Percentiles rank a stretch among this genome's conserved stretches.
Evolutionary conservation across 2,113 vertebrate genomes (phyloP).

Genomic region (Pterocles orientalis): DNA sequence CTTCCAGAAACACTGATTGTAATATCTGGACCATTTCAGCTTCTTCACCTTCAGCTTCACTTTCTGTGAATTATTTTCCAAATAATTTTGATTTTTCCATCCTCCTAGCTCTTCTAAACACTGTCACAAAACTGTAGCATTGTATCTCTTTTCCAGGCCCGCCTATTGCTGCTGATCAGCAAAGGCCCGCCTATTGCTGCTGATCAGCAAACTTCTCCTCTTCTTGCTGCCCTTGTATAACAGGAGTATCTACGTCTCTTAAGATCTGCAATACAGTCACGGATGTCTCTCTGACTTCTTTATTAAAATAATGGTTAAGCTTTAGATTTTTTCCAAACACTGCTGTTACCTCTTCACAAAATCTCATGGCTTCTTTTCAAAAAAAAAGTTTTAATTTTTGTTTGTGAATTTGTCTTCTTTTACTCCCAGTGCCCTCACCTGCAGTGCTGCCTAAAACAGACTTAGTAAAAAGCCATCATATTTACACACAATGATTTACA

Average conservation of each 20-base stretch:
- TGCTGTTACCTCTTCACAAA: not conserved
- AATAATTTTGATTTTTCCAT: not conserved
- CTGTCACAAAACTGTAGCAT: not conserved
- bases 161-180: not conserved
- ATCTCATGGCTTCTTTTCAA: not conserved
- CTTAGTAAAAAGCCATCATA: not conserved
- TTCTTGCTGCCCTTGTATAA: not conserved
- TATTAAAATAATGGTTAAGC: not conserved
- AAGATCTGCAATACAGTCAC: not conserved
- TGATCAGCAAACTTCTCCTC: not conserved
- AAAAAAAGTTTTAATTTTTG: not conserved
- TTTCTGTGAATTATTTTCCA: not conserved
- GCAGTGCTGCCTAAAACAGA: not conserved
- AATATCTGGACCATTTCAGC: not conserved
- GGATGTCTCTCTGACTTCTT: not conserved
- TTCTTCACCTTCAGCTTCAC: not conserved
- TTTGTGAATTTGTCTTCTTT: not conserved
- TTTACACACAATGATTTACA: not conserved
- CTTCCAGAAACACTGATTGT: fast-evolving
- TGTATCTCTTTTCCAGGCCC: not conserved
- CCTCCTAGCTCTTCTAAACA: not conserved
- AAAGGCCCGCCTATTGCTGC: not conserved
- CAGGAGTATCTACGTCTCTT: not conserved
- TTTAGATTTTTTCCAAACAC: not conserved
- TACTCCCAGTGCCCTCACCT: not conserved